Base-by-base conservation (phyloP, 37 sponge, comb jelly and placozoan genomes). In the Spongia lamella region DNA sequence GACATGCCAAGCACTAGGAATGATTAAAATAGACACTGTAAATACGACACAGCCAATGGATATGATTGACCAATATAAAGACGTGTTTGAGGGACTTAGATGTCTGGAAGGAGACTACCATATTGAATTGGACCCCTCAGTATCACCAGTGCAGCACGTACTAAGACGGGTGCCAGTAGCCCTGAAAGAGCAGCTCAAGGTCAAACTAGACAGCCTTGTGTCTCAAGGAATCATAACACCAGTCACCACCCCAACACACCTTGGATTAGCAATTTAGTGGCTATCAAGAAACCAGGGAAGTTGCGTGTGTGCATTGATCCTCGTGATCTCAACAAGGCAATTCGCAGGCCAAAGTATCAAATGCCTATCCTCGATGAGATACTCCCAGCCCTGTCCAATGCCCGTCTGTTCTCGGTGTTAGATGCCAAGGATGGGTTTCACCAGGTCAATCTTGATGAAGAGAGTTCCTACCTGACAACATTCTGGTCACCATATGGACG, bases 281-380 rank as follows among this genome's bases (percentile, higher is more conserved):
- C 69, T 22, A 56, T 55, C 26, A 16, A 39, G 53, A 84, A 69
- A 54, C 62, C 65, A 36, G 36, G 34, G 21, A 72, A 79, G 39
- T 78, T 84, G 26, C 31, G 85, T 38, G 39, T 84, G 31, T 77
- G 85, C 47, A 6, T 77, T 19, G 78, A 84, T 59, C 85, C 78
- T 22, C 29, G 55, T 38, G 72, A 78, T n/a, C 85, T 84, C 40
- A 76, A 84, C 63, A n/a, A 31, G 61, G 70, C 85, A n/a, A 68
- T 84, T 32, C 27, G 54, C 56, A 78, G 84, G 29, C 37, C 61
- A 19, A 72, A 81, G 34, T 72, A 56, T 35, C 67, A 57, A 19
- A 71, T 50, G 34, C 73, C 74, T 4, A 70, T 63, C 26, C 60
- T 70, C 11, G 73, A 81, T 39, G 82, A 81, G 25, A 27, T 81